phyloP scores from a whole-genome alignment of 2,888 invertebrate genomes.

The Invenusta paracnida region DNA sequence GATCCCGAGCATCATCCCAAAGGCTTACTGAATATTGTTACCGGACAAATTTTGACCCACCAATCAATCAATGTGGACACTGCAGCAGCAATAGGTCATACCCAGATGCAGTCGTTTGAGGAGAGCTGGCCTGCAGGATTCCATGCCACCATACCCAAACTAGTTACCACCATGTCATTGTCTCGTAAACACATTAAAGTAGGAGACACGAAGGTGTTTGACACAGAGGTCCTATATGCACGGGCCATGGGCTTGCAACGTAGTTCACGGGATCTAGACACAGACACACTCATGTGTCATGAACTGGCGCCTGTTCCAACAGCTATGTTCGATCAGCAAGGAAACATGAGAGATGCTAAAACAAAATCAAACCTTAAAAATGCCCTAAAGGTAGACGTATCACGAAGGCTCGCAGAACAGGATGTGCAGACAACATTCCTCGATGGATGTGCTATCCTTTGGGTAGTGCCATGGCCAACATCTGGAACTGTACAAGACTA shows the following conservation, averaged over 20 bases:
- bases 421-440: constrained; percentile 35
- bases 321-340: constrained; percentile 38
- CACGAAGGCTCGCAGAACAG: neutral
- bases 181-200: constrained; percentile 39
- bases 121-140: constrained; percentile 42
- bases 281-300: neutral
- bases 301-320: neutral
- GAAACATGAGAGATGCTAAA: constrained; percentile 40
- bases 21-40: constrained; percentile 40
- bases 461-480: constrained; percentile 45
- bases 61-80: constrained; percentile 42
- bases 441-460: constrained; percentile 46
- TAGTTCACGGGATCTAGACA: neutral
- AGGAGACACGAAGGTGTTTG: constrained; percentile 34
- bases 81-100: constrained; percentile 38
- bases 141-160: constrained; percentile 36
- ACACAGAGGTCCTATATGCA: constrained; percentile 42
- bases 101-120: constrained; percentile 40
- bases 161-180: constrained; percentile 28
- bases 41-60: constrained; percentile 24
- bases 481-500: constrained; percentile 43
- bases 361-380: constrained; percentile 41
- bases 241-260: constrained; percentile 38
- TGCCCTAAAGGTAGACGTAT: constrained; percentile 32
- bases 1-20: constrained; percentile 39